phyloP scores from a whole-genome alignment of 2,888 invertebrate genomes.

The Coleophora deauratella region DNA sequence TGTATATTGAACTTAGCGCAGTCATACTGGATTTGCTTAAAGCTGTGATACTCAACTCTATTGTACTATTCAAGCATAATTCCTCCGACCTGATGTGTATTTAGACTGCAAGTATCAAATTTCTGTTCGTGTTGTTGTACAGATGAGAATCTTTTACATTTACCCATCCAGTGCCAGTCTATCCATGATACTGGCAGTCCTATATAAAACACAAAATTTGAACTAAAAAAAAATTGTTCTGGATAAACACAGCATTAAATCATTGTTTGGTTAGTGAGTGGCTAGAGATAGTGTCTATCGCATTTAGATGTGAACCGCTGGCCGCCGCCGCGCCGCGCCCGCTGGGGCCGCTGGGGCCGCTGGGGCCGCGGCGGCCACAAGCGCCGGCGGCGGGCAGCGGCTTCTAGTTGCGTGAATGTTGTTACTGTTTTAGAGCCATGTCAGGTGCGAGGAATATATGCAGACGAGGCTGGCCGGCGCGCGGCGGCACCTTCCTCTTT shows the following conservation, averaged over 20 bases:
- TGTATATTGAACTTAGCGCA: not conserved
- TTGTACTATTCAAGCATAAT: slow-evolving; percentile 28
- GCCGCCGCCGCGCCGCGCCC: slow-evolving; percentile 16
- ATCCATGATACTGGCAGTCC: not conserved
- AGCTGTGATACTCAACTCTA: too few relatives aligned
- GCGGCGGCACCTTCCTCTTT: not conserved
- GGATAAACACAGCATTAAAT: slow-evolving; percentile 51
- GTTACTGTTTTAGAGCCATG: slow-evolving; percentile 31
- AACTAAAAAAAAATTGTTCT: slow-evolving; percentile 58
- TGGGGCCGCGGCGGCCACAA: not conserved
- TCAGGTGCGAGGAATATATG: slow-evolving; percentile 46
- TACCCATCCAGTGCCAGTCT: not conserved
- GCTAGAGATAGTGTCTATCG: slow-evolving; percentile 31
- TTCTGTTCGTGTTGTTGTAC: too few relatives aligned
- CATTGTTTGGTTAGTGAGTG: slow-evolving; percentile 34
- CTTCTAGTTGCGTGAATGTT: slow-evolving; percentile 38
- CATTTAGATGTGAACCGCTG: slow-evolving; percentile 1
- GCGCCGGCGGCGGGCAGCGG: slow-evolving; percentile 9
- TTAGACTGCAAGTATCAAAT: not conserved
- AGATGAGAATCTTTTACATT: not conserved
- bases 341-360: slow-evolving; percentile 3
- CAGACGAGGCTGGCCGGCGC: slow-evolving; percentile 39
- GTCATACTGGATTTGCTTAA: too few relatives aligned
- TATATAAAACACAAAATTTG: slow-evolving; percentile 1
- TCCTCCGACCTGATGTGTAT: slow-evolving; percentile 31